Base-by-base conservation (phyloP, 2,888 invertebrate species). In the Oscheius sp. region DNA sequence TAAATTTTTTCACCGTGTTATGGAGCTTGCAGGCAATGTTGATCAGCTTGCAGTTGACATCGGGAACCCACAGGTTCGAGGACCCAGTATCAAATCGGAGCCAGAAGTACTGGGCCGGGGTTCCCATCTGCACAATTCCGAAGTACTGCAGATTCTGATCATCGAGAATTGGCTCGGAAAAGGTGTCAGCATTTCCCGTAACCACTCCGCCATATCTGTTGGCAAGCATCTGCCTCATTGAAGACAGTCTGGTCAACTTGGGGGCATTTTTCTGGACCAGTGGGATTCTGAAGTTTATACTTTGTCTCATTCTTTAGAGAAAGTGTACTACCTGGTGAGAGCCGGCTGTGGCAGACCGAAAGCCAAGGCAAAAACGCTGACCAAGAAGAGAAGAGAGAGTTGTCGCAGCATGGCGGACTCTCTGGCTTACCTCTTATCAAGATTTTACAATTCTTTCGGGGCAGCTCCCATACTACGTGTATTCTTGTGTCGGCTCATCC, bases 41-140 rank as follows among this genome's bases (percentile, higher is more conserved):
- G 68, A 94, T 94, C 89, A 92, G 92, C 89, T 94, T 93, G 90
- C 98, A 98, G 90, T 96, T 93, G 50, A 13, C 9, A 13, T 53
- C 53, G 11, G 53, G 53, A 76, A 99, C 94, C 99, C 99, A 99
- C 76, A 99, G 92, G 91, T 99, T 99, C 60, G 97, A 96, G 3
- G 97, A 98, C 80, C 98, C 99, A 0, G 98, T 99, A 91, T 99
- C 99, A 91, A 99, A 99, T 50, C 81, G 76, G 10, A 53, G 53
- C 13, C 29, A 53, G 29, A 63, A 63, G 21, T 63, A 63, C 48
- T 63, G 63, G 29, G 63, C n/a, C 47, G 63, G 63, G 2, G 63
- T 63, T 21, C 63, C 63, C 60, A 81, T 97, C 51, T 90, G 90
- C 0, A 48, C 48, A 50, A 21, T 47, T 29, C 47, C 21, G 5